Base-by-base conservation (phyloP, 2,113 vertebrate genomes). In the Probosciger aterrimus region DNA sequence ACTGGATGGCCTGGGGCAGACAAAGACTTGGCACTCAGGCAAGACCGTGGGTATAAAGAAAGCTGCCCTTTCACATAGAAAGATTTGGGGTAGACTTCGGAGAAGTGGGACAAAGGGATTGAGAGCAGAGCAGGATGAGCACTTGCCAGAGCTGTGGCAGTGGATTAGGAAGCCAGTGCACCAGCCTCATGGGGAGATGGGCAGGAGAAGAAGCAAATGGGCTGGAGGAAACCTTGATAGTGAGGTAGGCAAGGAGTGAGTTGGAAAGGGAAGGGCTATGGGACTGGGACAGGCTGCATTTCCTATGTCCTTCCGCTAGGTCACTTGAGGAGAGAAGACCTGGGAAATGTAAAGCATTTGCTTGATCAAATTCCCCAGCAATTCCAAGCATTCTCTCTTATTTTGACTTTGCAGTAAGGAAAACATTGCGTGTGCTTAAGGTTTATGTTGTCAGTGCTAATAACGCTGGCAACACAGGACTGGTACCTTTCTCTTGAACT, bases 341-440 rank as follows among this genome's bases (percentile, higher is more conserved):
- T 39, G 62, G 90, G 95, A 95, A 95, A 95, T 95, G 73, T 76
- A 63, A 95, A 96, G 82, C 90, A 95, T 96, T 90, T 93, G 2
- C 1, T 75, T 82, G 46, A 77, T 71, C 73, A 77, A 93, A 92
- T 94, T 95, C 79, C 49, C 33, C 77, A 63, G 62, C 59, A 85
- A 92, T 95, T 91, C 95, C 92, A 93, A 79, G 23, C 79, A 95
- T 95, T 95, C 76, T 33, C n/a, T 87, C 65, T 89, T 92, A 76
- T 86, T 93, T 94, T 96, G 49, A 53, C 81, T 76, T 86, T 52
- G 30, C 1, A 2, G 35, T 63, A 73, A 92, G 69, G 82, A 82
- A 91, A 90, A 94, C 70, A 89, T 68, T 94, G 90, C 11, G 0
- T 85, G 67, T 92, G 59, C 67, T 77, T 37, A 33, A 71, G 73